phyloP scores from a whole-genome alignment of 2,113 vertebrate genomes.

The Oplegnathus fasciatus region DNA sequence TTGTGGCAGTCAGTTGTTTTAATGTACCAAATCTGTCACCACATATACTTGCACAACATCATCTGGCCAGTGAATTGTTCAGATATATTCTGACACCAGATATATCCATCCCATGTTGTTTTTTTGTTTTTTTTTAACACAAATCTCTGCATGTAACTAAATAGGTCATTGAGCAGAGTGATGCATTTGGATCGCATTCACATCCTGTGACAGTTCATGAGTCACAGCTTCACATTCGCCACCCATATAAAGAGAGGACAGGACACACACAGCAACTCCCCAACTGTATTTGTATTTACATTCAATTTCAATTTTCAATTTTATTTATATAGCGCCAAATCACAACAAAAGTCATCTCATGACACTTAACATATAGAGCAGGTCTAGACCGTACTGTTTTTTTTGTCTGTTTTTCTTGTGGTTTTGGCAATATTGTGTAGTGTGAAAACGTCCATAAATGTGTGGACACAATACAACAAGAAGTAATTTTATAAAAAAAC shows the following conservation, averaged over 20 bases:
- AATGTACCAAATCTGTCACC: neutral
- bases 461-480: neutral
- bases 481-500: neutral
- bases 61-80: neutral
- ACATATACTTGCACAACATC: neutral
- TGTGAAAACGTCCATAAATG: neutral
- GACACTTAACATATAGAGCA: too few species aligned
- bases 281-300: too few species aligned
- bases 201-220: slow-evolving; percentile 44
- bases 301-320: too few species aligned
- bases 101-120: slow-evolving; percentile 2
- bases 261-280: neutral
- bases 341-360: too few species aligned
- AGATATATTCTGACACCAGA: neutral
- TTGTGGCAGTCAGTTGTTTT: neutral
- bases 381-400: too few species aligned
- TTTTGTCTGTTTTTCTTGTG: neutral
- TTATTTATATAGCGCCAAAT: too few species aligned
- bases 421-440: neutral
- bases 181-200: slow-evolving; percentile 35
- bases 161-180: slow-evolving; percentile 45
- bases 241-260: neutral
- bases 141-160: slow-evolving; percentile 28
- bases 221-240: slow-evolving; percentile 33
- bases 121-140: slow-evolving; percentile 21